Evolutionary conservation across 2,113 vertebrate genomes (phyloP).

Genomic region (Uria aalge): DNA sequence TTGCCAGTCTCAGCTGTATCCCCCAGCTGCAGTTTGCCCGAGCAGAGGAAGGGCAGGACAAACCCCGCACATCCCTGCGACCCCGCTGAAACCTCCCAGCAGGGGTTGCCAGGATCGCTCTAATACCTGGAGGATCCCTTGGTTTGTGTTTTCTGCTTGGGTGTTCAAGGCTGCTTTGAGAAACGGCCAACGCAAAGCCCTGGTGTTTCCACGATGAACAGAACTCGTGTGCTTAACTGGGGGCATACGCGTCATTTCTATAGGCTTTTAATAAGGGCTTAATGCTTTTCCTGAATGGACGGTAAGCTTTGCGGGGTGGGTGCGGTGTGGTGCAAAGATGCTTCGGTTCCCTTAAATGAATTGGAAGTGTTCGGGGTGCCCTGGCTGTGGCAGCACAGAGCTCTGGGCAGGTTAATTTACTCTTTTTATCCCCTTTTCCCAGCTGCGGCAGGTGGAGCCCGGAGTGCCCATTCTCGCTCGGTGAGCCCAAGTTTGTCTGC

Average conservation of each 20-base stretch:
- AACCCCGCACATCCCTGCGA: fast-evolving
- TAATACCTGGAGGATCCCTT: fast-evolving
- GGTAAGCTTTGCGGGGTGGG: background rate
- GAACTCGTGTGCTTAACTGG: background rate
- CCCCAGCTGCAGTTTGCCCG: fast-evolving
- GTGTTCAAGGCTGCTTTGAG: background rate
- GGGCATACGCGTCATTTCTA: fast-evolving
- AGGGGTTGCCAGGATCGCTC: no score
- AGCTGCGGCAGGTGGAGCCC: background rate
- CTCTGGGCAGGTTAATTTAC: background rate
- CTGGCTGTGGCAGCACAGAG: background rate
- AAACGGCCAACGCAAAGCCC: fast-evolving
- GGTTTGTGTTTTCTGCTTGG: background rate
- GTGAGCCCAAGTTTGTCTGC: background rate
- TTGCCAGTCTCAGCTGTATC: no score
- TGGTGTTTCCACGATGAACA: fast-evolving
- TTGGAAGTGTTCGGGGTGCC: background rate
- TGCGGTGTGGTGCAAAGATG: background rate
- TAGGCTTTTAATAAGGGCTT: background rate
- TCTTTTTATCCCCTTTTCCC: background rate
- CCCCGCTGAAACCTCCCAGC: background rate
- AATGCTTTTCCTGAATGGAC: background rate
- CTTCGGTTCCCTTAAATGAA: background rate
- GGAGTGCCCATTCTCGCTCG: fast-evolving
- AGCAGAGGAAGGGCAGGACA: background rate